Conservation (phyloP, 2,797 vertebrate genomes). For the Phrynocephalus forsythii region DNA sequence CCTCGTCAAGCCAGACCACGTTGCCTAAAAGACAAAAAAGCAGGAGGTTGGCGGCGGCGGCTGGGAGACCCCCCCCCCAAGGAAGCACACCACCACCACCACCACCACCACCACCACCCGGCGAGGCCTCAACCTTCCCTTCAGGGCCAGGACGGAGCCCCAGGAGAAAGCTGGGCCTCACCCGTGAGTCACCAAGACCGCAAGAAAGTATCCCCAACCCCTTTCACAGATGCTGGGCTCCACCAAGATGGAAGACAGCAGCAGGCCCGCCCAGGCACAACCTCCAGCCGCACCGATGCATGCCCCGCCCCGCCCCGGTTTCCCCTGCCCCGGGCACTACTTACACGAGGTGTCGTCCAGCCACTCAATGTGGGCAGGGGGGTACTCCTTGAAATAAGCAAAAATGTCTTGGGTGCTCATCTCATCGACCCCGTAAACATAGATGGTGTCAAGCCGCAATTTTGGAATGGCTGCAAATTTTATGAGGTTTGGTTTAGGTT, state of each 20-base stretch:
- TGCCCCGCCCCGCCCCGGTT: background rate
- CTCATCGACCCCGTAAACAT: conserved; percentile 92
- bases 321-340: conserved; percentile 56
- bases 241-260: background rate
- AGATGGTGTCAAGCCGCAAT: conserved; percentile 90
- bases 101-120: too few species aligned
- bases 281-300: background rate
- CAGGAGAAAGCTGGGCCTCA: too few species aligned
- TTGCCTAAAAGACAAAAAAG: conserved; percentile 83
- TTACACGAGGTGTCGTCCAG: conserved; percentile 95
- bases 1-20: conserved; percentile 97
- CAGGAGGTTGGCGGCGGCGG: background rate
- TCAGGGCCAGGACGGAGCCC: too few species aligned
- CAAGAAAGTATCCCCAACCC: too few species aligned
- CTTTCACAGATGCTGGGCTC: too few species aligned
- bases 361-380: conserved; percentile 97
- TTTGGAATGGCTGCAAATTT: conserved; percentile 87
- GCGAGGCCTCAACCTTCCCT: too few species aligned
- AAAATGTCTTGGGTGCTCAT: conserved; percentile 98
- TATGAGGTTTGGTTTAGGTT: conserved; percentile 34
- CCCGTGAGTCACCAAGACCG: too few species aligned
- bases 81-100: too few species aligned
- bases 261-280: background rate
- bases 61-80: too few species aligned
- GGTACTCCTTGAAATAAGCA: conserved; percentile 94